Base-by-base conservation (phyloP, 2,113 vertebrate species). In the Dunckerocampus dactyliophorus region DNA sequence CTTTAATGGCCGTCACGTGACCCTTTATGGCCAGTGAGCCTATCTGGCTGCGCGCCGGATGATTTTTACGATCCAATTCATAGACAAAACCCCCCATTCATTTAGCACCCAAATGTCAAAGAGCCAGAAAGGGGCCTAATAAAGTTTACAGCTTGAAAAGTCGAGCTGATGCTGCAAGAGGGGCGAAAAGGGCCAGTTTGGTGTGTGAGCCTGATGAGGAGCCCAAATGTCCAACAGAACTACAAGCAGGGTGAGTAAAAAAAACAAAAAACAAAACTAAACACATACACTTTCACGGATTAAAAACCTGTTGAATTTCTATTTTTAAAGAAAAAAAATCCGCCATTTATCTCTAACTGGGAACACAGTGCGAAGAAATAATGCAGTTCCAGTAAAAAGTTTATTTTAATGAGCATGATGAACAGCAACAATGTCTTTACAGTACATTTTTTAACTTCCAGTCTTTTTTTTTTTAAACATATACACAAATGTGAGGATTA, bases 1-100 rank as follows among this genome's bases (percentile, higher is more conserved):
- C 94, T 99, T 97, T 97, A 98, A 99, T 98, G 95, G 94, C 94
- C 88, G 94, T 91, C 96, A 98, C 95, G 95, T 99, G 95, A 99
- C 94, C 89, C 92, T 96, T 97, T 98, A 97, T 97, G 96, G 95
- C 95, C 95, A 95, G 94, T 93, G 91, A 96, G 94, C 93, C 95
- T 94, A 96, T 97, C 94, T 96, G 94, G 95, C 92, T 93, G 93
- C 90, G 92, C 93, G 94, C 94, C 90, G 94, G 94, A 95, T 95
- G 95, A 95, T 94, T 96, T 90, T 98, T 98, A 98, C 95, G 94
- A 98, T 95, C 94, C 95, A 97, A 95, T 96, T 96, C 95, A 94
- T 95, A 95, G 94, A 96, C 94, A 95, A 95, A 96, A 20, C 21
- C 49, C 49, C 49, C 49, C 20, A 95, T 98, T 97, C 94, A 95